phyloP scores from a whole-genome alignment of 2,888 invertebrate species.

The Eulithis testata region DNA sequence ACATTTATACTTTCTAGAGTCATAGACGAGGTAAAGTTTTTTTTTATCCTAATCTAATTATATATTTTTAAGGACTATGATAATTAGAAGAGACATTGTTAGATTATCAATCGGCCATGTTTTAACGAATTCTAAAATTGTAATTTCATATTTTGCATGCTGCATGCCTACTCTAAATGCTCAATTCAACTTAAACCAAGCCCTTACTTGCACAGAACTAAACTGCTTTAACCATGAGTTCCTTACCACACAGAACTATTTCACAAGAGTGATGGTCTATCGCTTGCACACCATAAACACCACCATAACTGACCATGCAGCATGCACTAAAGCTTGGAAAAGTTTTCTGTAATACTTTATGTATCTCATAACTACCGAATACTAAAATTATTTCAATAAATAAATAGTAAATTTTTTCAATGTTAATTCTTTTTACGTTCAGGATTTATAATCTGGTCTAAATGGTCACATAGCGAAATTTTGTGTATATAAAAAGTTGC shows the following conservation, averaged over 20 bases:
- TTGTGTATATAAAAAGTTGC: not conserved
- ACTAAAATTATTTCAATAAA: conserved; percentile 1
- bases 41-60: conserved; percentile 26
- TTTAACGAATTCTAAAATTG: conserved; percentile 33
- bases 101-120: conserved; percentile 21
- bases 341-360: conserved; percentile 43
- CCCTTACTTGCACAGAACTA: conserved; percentile 59
- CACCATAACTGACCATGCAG: conserved; percentile 73
- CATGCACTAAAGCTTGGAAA: conserved; percentile 76
- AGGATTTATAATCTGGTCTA: not conserved
- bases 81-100: conserved; percentile 12
- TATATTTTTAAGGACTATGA: not conserved
- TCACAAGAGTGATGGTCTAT: conserved; percentile 39
- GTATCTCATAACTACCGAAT: conserved; percentile 8
- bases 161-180: conserved; percentile 74
- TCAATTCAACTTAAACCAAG: conserved; percentile 49
- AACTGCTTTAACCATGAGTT: conserved; percentile 59
- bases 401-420: not conserved
- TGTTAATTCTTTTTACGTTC: not conserved
- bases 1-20: conserved; percentile 18
- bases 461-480: not conserved
- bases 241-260: conserved; percentile 53
- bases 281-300: conserved; percentile 65
- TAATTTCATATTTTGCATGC: conserved; percentile 73
- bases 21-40: conserved; percentile 10